Evolutionary conservation across 2,797 vertebrate species (phyloP).

Genomic region (Bovichtus variegatus): DNA sequence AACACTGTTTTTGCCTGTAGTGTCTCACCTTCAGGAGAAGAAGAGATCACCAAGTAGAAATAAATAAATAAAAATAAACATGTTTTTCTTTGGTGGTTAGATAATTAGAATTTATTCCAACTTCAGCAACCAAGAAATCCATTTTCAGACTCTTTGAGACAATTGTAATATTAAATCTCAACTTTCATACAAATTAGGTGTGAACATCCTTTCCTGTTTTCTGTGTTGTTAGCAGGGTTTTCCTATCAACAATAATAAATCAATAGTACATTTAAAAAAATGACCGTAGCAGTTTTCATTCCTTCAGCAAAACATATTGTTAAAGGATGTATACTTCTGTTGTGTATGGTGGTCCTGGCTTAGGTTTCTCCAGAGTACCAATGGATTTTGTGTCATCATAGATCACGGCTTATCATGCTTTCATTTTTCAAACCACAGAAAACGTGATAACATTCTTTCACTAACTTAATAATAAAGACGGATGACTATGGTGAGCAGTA

Average conservation of each 20-base stretch:
- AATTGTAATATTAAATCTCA: not conserved
- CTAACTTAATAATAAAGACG: too few species aligned
- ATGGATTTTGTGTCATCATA: too few species aligned
- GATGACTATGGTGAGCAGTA: too few species aligned
- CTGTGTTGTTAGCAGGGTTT: not conserved
- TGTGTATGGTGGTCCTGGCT: too few species aligned
- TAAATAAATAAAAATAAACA: not conserved
- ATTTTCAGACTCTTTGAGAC: not conserved
- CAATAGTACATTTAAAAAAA: not conserved
- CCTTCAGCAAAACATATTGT: not conserved
- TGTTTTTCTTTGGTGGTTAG: too few species aligned
- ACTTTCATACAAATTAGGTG: not conserved
- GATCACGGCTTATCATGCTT: too few species aligned
- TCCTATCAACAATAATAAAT: not conserved
- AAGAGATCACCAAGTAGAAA: not conserved
- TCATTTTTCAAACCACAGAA: too few species aligned
- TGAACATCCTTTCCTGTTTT: not conserved
- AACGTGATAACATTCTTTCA: too few species aligned
- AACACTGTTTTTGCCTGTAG: too few species aligned
- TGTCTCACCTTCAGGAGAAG: not conserved
- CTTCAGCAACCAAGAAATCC: not conserved
- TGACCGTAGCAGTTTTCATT: not conserved
- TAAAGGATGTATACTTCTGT: too few species aligned
- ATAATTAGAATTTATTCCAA: too few species aligned
- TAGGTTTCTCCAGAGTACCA: too few species aligned